Conservation (phyloP, 1,140 invertebrate species). For the Chymomyza costata region DNA sequence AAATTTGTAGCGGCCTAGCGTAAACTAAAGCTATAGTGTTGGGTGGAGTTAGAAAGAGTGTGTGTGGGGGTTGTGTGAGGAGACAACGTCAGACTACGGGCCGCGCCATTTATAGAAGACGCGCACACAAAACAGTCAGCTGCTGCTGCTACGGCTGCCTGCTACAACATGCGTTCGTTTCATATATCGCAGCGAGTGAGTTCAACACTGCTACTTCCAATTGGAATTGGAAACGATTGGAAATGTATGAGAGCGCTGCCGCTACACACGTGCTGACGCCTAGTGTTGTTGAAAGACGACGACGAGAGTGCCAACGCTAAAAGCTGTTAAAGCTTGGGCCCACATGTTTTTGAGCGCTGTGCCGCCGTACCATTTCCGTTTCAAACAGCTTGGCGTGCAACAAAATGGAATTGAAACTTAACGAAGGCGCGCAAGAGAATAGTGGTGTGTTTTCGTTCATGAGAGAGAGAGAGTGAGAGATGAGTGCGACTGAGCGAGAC, state of each 20-base stretch:
- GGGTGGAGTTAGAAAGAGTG: constrained; percentile 7
- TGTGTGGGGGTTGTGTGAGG: too few species aligned
- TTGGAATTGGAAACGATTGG: constrained; percentile 39
- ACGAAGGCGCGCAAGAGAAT: constrained; percentile 20
- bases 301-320: constrained; percentile 25
- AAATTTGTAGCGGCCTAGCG: constrained; percentile 37
- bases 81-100: constrained; percentile 13
- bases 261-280: constrained; percentile 42
- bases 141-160: too few species aligned
- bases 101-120: constrained; percentile 67
- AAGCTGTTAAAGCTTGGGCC: constrained; percentile 52
- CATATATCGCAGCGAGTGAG: constrained; percentile 16
- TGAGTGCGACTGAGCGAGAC: constrained; percentile 10
- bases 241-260: constrained; percentile 44
- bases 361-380: constrained; percentile 54
- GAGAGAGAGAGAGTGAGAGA: constrained; percentile 8
- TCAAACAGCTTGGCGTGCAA: constrained; percentile 33
- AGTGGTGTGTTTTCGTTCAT: constrained; percentile 1
- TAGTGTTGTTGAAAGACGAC: constrained; percentile 8
- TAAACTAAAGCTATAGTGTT: constrained; percentile 20
- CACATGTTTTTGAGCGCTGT: constrained; percentile 51
- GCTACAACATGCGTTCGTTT: constrained; percentile 29
- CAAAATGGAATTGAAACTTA: constrained; percentile 28
- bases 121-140: constrained; percentile 45
- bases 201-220: constrained; percentile 28